These are phyloP conservation scores for Mastigias papua DNA, from an alignment of 30 jellyfish, hydroid and myxozoan species.

Conservation along the genomic window DNA sequence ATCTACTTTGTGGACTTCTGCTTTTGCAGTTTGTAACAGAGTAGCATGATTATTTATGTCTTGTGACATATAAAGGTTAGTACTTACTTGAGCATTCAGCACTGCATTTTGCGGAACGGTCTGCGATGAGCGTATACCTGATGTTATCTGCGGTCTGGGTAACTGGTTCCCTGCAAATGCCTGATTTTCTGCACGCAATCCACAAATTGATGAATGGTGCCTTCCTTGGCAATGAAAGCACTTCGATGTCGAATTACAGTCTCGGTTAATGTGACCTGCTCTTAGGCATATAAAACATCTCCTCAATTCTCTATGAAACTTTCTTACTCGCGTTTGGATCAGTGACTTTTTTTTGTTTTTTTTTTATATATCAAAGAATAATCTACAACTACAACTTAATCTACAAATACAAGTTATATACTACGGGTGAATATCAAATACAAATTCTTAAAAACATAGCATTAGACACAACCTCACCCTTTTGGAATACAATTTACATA, in stretches of 20 bases:
- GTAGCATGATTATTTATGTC: not conserved
- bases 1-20: not conserved
- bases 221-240: constrained; percentile 1
- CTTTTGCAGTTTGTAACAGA: not conserved
- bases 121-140: not conserved
- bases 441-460: too few species aligned
- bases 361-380: too few species aligned
- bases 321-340: not conserved
- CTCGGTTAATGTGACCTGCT: not conserved
- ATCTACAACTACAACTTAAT: too few species aligned
- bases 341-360: not conserved
- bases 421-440: too few species aligned
- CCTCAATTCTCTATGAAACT: not conserved
- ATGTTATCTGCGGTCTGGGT: not conserved
- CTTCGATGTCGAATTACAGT: not conserved
- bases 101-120: not conserved
- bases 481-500: too few species aligned
- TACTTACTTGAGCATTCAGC: not conserved
- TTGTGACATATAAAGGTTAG: not conserved
- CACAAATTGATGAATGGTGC: constrained; percentile 6
- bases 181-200: not conserved
- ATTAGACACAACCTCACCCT: too few species aligned
- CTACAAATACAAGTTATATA: too few species aligned
- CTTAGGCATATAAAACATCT: not conserved
- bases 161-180: not conserved